phyloP scores from a whole-genome alignment of 2,888 invertebrate species.

The Poecilus cupreus region DNA sequence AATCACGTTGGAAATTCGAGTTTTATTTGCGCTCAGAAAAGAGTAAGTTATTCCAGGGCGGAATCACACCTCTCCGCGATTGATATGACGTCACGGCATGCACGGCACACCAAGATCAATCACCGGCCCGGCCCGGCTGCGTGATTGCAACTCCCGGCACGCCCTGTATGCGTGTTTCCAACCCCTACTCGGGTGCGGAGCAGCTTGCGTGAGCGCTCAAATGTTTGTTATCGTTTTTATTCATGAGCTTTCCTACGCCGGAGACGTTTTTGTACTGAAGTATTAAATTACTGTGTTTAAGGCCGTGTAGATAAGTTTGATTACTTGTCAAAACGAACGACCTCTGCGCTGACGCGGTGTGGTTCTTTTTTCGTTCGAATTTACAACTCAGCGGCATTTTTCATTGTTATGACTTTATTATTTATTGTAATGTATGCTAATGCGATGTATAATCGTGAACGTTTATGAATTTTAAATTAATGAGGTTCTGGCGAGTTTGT shows the following conservation, averaged over 20 bases:
- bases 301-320: conserved; percentile 55
- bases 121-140: conserved; percentile 62
- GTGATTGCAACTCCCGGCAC: conserved; percentile 60
- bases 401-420: conserved; percentile 58
- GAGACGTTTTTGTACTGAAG: conserved; percentile 55
- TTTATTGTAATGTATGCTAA: conserved; percentile 55
- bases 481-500: conserved; percentile 20
- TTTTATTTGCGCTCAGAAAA: conserved; percentile 65
- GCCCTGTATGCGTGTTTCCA: conserved; percentile 60
- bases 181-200: conserved; percentile 44
- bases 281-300: conserved; percentile 59
- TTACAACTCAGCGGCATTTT: conserved; percentile 49
- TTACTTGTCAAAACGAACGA: conserved; percentile 56
- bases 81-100: conserved; percentile 67
- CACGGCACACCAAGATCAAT: conserved; percentile 67
- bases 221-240: conserved; percentile 58
- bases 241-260: conserved; percentile 51
- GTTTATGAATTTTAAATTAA: conserved; percentile 54
- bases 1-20: conserved; percentile 68
- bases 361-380: conserved; percentile 15
- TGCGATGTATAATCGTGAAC: conserved; percentile 37
- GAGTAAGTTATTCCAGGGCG: conserved; percentile 65
- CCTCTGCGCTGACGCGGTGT: not conserved
- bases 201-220: conserved; percentile 3
- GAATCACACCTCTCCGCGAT: conserved; percentile 66